Base-by-base conservation (phyloP, 2,888 invertebrate species). In the Drosophila greeni region DNA sequence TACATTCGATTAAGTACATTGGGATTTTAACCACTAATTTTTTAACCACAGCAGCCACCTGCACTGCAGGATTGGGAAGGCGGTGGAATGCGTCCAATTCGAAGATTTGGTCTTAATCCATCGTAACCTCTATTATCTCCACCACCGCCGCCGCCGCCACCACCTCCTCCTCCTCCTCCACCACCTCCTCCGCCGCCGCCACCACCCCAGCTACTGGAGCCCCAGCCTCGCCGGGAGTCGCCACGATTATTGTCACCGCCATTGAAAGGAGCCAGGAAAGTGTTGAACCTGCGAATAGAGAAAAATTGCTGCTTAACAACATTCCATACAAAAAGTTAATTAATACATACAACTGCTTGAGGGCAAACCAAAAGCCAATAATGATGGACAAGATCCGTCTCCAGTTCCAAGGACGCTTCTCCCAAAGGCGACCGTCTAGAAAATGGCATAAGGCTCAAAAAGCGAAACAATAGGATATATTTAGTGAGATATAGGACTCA, bases 341-440 rank as follows among this genome's bases (percentile, higher is more conserved):
- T 8, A 12, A 16, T 9, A 66, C 84, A 76, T 74, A 86, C 86
- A 86, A 83, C 37, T 85, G 76, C 16, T 82, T 34, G 5, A 86
- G 55, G 18, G 85, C 16, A 18, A 78, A 66, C 86, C 86, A 86
- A 6, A 86, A 34, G 7, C 74, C 75, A 8, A 74, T 42, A 34
- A 85, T 83, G 16, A 86, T 75, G 59, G 70, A 84, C 5, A 82
- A 42, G 18, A 86, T 14, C 5, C 86, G 85, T 2, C 71, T 70
- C 54, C 76, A 52, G 66, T 83, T 78, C 86, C 86, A 86, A 69
- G 86, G 86, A 57, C 86, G 80, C 42, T 76, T 81, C 56, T 85
- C 81, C 73, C 78, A 79, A 1, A 86, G 75, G 5, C 82, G 82
- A 67, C 86, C 86, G 79, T 78, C 86, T 86, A 31, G 16, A 66